Percentiles rank a stretch among this genome's conserved stretches.
Evolutionary conservation across 2,888 invertebrate species (phyloP).

Genomic region (Tupiocoris notatus): DNA sequence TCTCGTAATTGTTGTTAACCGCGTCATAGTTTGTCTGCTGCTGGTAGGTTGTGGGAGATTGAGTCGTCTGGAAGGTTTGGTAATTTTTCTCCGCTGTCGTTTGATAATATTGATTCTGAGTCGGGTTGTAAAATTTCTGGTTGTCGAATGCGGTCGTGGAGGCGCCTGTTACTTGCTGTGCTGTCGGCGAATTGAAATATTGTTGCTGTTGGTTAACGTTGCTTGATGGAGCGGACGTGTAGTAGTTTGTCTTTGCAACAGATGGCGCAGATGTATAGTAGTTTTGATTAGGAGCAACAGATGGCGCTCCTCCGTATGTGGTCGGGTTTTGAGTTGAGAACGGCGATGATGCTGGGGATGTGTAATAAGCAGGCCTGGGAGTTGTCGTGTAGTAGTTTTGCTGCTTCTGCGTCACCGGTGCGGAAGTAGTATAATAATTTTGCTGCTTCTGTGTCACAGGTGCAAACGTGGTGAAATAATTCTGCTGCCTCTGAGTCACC

Average conservation of each 20-base stretch:
- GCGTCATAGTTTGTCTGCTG: conserved; percentile 43
- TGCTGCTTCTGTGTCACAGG: not conserved
- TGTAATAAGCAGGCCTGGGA: conserved; percentile 21
- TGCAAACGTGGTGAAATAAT: conserved; percentile 7
- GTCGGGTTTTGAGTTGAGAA: conserved; percentile 25
- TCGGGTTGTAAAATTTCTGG: conserved; percentile 50
- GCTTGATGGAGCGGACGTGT: not conserved
- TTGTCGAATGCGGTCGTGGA: conserved; percentile 48
- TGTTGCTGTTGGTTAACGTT: not conserved
- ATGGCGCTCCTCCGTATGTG: conserved; percentile 34
- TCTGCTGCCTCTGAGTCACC: not conserved
- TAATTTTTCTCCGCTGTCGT: conserved; percentile 43
- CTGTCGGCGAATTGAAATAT: conserved; percentile 18
- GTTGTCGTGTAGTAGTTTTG: conserved; percentile 15
- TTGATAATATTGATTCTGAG: conserved; percentile 50
- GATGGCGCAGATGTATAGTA: not conserved
- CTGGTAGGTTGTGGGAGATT: conserved; percentile 11
- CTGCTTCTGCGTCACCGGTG: conserved; percentile 1
- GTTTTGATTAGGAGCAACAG: not conserved
- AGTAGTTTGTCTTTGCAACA: conserved; percentile 10
- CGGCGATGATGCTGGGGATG: not conserved
- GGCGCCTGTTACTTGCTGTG: conserved; percentile 45
- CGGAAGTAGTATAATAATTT: not conserved
- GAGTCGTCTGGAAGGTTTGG: conserved; percentile 38
- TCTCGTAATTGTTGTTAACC: conserved; percentile 46